Evolutionary conservation across 2,888 invertebrate species (phyloP).

Genomic region (Drosophila prostipennis): DNA sequence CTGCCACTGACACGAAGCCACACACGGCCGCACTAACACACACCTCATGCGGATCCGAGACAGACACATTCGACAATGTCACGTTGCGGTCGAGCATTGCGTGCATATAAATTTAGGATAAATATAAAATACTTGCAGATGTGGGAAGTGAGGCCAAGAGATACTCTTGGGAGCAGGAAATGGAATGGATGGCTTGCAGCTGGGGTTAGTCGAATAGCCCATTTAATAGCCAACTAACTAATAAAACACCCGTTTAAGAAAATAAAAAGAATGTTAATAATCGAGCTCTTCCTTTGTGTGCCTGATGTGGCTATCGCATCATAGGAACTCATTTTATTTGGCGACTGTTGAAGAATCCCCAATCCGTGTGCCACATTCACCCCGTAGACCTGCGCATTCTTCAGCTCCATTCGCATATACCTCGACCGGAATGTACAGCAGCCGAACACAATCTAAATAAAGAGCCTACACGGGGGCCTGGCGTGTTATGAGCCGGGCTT

Average conservation of each 20-base stretch:
- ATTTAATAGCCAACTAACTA: too few species aligned
- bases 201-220: background rate
- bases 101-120: constrained; percentile 60
- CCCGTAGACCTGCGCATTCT: background rate
- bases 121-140: constrained; percentile 39
- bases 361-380: background rate
- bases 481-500: constrained; percentile 33
- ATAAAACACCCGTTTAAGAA: too few species aligned
- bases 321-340: background rate
- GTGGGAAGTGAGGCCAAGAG: background rate
- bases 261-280: too few species aligned
- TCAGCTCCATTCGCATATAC: background rate
- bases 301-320: too few species aligned
- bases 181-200: background rate
- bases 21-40: background rate
- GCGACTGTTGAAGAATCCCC: background rate
- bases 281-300: too few species aligned
- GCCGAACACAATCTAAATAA: constrained; percentile 41
- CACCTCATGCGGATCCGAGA: constrained; percentile 9
- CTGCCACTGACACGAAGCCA: constrained; percentile 15
- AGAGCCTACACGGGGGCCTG: constrained; percentile 15
- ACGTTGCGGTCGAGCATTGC: constrained; percentile 60
- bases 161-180: background rate
- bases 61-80: constrained; percentile 70
- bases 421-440: constrained; percentile 4